A percentile compares a stretch with the other conserved stretches of the same genome.
These are phyloP conservation scores for Drosophila recens DNA, from an alignment of 2,888 invertebrate species.

Conservation along the genomic window DNA sequence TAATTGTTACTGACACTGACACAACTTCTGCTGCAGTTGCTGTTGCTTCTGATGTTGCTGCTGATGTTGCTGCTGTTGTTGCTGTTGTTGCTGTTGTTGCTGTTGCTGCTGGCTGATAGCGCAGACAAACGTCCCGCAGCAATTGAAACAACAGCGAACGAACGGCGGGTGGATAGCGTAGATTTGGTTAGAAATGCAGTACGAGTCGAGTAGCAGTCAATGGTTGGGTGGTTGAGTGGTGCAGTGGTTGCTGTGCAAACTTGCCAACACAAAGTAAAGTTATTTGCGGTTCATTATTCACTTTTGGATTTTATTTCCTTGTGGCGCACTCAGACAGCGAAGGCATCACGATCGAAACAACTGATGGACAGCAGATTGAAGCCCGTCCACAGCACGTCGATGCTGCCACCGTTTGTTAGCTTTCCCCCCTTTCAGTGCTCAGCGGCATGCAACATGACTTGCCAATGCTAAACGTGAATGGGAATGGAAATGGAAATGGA, in stretches of 20 bases:
- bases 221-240: conserved; percentile 19
- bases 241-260: conserved; percentile 39
- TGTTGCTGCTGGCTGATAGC: conserved; percentile 49
- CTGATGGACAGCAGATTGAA: conserved; percentile 73
- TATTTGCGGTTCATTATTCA: conserved; percentile 83
- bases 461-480: conserved; percentile 31
- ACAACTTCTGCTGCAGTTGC: conserved; percentile 44
- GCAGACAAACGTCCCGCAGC: conserved; percentile 71
- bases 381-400: conserved; percentile 59
- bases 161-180: conserved; percentile 29
- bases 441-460: conserved; percentile 75
- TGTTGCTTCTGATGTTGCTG: conserved; percentile 26
- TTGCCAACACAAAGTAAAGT: conserved; percentile 70
- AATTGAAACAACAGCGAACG: conserved; percentile 55
- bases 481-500: not conserved
- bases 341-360: conserved; percentile 62
- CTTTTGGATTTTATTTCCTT: conserved; percentile 75
- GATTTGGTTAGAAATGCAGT: conserved; percentile 55
- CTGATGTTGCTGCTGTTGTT: conserved; percentile 25
- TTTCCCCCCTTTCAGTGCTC: conserved; percentile 24
- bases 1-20: conserved; percentile 79
- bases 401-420: conserved; percentile 56
- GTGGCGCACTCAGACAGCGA: conserved; percentile 44
- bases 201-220: conserved; percentile 19
- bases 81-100: conserved; percentile 23